Evolutionary conservation across 1,140 invertebrate genomes (phyloP), one percentile per base, ranked within the genome.

Genomic region (Drosophila lowei): DNA sequence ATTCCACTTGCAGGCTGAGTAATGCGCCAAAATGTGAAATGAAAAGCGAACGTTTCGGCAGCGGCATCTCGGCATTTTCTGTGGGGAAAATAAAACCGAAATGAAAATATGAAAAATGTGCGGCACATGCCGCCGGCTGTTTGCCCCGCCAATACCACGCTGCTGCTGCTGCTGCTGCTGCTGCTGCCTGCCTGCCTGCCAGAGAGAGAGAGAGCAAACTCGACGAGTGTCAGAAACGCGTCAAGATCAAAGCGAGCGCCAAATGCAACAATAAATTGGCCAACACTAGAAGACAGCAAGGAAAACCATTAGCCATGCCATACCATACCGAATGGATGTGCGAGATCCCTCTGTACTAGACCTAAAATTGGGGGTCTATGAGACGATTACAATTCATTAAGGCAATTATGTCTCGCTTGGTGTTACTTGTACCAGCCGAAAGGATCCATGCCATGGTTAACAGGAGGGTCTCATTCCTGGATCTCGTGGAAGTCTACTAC

Each of bases 221-320:
- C 25, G 81, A 68, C 77, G 85, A 86, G 81, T 86, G 81, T 86
- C 81, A 86, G 88, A 86, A 86, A 86, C 72, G 83, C 81, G 81
- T 86, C 83, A 86, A 86, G 81, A 86, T 86, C 81, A 86, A 86
- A 86, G 81, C 76, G 80, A 72, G 68, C 77, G 83, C 77, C 77
- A 67, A 86, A 88, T 86, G 81, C 81, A 86, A 88, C 78, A 50
- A 86, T 88, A 86, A 86, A 86, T 85, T 86, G 83, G 81, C 81
- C 73, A 68, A 47, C 52, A 67, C 49, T 6, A 47, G 48, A 68
- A 59, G 75, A 50, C 53, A 66, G 57, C 60, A 77, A 38, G 13
- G 23, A 49, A 59, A 50, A 64, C 23, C 16, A 64, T 61, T 25
- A 8, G 43, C 16, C 57, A 6, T 9, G 47, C 7, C 30, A 30